Evolutionary conservation across 2,888 invertebrate species (phyloP), one percentile per base, ranked within the genome.

Genomic region (Acanthacorydalis orientalis): DNA sequence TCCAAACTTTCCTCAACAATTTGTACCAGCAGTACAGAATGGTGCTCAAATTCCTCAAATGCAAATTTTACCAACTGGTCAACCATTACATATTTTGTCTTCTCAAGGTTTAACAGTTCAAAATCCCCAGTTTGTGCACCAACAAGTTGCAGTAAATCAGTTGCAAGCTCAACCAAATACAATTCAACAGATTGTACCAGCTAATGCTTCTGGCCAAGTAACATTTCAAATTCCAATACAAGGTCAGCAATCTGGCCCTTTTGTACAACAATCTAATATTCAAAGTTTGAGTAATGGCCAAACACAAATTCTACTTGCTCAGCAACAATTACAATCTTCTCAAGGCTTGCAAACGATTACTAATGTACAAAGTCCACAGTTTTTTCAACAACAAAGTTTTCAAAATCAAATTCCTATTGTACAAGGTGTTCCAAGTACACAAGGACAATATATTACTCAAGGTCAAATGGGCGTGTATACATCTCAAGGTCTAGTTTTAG

Each of bases 191-290:
- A 34, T 42, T n/a, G 42, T 47, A 35, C 47, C 47, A 12, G 32
- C 42, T 12, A 32, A 31, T n/a, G 7, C 42, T 16, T 31, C 33
- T n/a, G 42, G 42, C 10, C 42, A 42, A 42, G 43, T 47, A 12
- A 39, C 47, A 7, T 47, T 47, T 23, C 47, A 47, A 47, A 43
- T 47, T 35, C 47, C 47, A 2, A 47, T 47, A 10, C 47, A 47
- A 37, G 23, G 14, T n/a, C 47, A 47, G 42, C 33, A 33, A 9
- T 14, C 12, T 38, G 15, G n/a, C n/a, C 37, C 35, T 11, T 37
- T 37, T 23, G 35, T 42, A 8, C 42, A 32, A 7, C 43, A 42
- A 16, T 35, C 39, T 10, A 39, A 46, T 35, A 31, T 46, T 14
- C 46, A 46, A 14, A 12, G 15, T 11, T n/a, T 42, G 31, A 42